Base-by-base conservation (phyloP, 2,113 vertebrate genomes). In the Nyctereutes procyonoides region DNA sequence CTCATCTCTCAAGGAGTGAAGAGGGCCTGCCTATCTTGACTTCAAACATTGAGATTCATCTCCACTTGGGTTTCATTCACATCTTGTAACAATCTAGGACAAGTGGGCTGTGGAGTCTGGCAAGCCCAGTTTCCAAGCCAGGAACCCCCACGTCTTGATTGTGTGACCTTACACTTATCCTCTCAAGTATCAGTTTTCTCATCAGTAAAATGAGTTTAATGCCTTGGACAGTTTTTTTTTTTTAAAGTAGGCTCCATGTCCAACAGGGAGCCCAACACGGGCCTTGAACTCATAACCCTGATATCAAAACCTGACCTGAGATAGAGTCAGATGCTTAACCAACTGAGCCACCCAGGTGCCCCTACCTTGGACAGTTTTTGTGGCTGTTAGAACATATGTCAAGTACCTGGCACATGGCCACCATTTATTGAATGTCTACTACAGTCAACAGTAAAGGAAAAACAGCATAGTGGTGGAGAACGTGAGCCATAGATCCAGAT, bases 401-500 rank as follows among this genome's bases (percentile, higher is more conserved):
- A 62, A 77, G 67, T 51, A 74, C 83, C 60, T 94, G 60, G 60
- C n/a, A 71, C 30, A 22, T 71, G 38, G 5, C 38, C 43, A 32
- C 69, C 55, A 92, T 92, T 79, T 88, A 77, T 60, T 91, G 77
- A 94, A 69, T 30, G 88, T 73, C n/a, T 74, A 67, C 80, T 80
- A 24, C 28, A 56, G 16, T 53, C 19, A 24, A 0, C 91, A 32
- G 83, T 73, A 69, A 83, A 83, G 76, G 58, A 38, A 93, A 51
- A 55, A 71, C 12, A 26, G 35, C 56, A 26, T 30, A 88, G 19
- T 85, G 76, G 28, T 79, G 82, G 43, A 83, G n/a, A 93, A 35
- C 67, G 88, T 51, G 67, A 91, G 12, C 71, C 74, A 5, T 67
- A 73, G 53, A 35, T 58, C 38, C 20, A 93, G 73, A 76, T 32